Evolutionary conservation across 2,797 vertebrate genomes (phyloP).

Genomic region (Anguilla megastoma): DNA sequence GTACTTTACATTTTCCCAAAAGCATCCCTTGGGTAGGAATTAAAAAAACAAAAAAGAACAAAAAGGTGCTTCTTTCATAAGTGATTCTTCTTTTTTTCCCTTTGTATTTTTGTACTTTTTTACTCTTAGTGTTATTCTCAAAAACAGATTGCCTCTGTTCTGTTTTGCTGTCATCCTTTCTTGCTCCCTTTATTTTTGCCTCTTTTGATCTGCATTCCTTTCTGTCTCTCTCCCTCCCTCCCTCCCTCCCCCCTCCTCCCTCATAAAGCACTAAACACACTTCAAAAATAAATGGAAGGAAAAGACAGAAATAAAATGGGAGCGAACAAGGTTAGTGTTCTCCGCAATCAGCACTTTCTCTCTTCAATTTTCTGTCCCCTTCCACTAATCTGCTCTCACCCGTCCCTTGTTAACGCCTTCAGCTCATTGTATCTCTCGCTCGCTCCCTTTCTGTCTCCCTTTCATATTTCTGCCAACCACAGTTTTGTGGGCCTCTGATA

Average conservation of each 20-base stretch:
- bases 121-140: not conserved
- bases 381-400: conserved; percentile 5
- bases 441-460: not conserved
- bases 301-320: conserved; percentile 3
- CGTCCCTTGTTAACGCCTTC: conserved; percentile 12
- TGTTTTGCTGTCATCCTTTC: not conserved
- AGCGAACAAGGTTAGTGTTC: conserved; percentile 17
- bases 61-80: not conserved
- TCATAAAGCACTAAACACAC: conserved; percentile 3
- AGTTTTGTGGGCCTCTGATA: conserved; percentile 17
- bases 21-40: not conserved
- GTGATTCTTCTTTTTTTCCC: not conserved
- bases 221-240: not conserved
- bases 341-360: conserved; percentile 16
- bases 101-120: not conserved
- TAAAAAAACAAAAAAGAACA: not conserved
- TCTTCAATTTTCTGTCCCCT: not conserved
- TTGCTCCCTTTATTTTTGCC: not conserved
- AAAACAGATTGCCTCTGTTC: not conserved
- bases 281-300: conserved; percentile 3
- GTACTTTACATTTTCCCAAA: not conserved
- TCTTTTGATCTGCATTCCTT: not conserved
- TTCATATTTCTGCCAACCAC: not conserved
- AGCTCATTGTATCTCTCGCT: not conserved
- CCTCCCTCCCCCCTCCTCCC: not conserved